phyloP scores from a whole-genome alignment of 2,797 vertebrate genomes.

The Neomorphus geoffroyi region DNA sequence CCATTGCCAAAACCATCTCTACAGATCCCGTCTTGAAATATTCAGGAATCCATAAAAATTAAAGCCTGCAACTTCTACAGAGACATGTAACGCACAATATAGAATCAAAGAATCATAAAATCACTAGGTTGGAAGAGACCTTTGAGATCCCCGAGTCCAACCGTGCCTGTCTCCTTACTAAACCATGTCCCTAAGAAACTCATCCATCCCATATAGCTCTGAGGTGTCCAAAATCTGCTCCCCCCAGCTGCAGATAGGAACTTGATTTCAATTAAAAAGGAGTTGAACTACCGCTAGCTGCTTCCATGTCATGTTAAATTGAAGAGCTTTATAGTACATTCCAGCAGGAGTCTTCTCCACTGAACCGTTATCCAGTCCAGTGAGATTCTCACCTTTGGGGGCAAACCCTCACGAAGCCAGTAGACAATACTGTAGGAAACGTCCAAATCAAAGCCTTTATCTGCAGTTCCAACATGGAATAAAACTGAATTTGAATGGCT shows the following conservation, averaged over 20 bases:
- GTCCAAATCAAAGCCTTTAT: background rate
- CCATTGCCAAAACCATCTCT: background rate
- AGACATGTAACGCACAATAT: rapidly evolving
- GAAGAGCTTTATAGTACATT: background rate
- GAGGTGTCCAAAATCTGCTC: background rate
- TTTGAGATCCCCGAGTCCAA: too few relatives aligned
- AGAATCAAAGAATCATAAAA: too few relatives aligned
- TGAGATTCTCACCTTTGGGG: background rate
- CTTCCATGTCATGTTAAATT: background rate
- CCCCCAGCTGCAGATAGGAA: background rate
- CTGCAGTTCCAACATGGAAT: background rate
- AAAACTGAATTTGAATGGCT: background rate
- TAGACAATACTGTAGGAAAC: background rate
- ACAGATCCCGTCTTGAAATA: background rate
- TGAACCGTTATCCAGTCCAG: background rate
- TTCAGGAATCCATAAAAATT: background rate
- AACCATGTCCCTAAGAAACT: too few relatives aligned
- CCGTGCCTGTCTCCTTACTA: too few relatives aligned
- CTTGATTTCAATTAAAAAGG: background rate
- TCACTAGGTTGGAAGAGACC: too few relatives aligned
- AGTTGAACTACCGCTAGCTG: background rate
- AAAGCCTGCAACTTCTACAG: background rate
- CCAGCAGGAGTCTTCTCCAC: background rate
- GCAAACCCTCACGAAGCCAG: background rate
- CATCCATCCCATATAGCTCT: too few relatives aligned